Conservation (phyloP, 2,888 invertebrate genomes). For the Ypsolopha scabrella region DNA sequence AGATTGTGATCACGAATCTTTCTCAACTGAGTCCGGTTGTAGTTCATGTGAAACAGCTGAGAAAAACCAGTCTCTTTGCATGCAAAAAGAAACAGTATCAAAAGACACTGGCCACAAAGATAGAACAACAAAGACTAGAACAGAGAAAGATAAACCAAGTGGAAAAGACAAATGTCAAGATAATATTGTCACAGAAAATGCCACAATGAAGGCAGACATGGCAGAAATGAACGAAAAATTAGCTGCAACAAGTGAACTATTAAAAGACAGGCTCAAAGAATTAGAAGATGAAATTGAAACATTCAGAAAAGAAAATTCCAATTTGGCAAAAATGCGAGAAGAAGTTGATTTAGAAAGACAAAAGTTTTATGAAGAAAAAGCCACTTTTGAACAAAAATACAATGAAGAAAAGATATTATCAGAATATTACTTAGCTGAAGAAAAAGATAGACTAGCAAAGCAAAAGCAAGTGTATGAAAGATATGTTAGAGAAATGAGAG, state of each 20-base stretch:
- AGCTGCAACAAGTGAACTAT: slow-evolving; percentile 68
- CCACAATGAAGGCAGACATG: slow-evolving; percentile 43
- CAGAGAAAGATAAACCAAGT: slow-evolving; percentile 8
- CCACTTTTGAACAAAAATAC: slow-evolving; percentile 67
- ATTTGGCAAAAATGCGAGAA: slow-evolving; percentile 65
- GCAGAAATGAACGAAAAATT: slow-evolving; percentile 58
- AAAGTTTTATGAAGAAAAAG: slow-evolving; percentile 72
- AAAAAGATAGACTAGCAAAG: slow-evolving; percentile 75
- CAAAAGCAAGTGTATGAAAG: slow-evolving; percentile 75
- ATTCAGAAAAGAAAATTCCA: slow-evolving; percentile 63
- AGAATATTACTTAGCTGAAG: slow-evolving; percentile 76
- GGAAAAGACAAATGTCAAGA: slow-evolving; percentile 20
- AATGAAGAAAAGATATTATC: slow-evolving; percentile 75
- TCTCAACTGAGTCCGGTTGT: slow-evolving; percentile 42
- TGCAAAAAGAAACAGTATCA: slow-evolving; percentile 16
- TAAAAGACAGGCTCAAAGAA: slow-evolving; percentile 73
- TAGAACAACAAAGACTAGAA: slow-evolving; percentile 18
- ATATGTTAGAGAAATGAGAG: slow-evolving; percentile 76
- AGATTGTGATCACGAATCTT: slow-evolving; percentile 42
- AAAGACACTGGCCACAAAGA: slow-evolving; percentile 15
- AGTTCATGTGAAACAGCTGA: slow-evolving; percentile 53
- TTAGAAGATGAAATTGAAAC: slow-evolving; percentile 73
- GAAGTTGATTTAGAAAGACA: slow-evolving; percentile 73
- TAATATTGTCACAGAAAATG: slow-evolving; percentile 34
- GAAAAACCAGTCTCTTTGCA: slow-evolving; percentile 11